Base-by-base conservation (phyloP, 2,888 invertebrate genomes). In the Linhomoeus sp. region DNA sequence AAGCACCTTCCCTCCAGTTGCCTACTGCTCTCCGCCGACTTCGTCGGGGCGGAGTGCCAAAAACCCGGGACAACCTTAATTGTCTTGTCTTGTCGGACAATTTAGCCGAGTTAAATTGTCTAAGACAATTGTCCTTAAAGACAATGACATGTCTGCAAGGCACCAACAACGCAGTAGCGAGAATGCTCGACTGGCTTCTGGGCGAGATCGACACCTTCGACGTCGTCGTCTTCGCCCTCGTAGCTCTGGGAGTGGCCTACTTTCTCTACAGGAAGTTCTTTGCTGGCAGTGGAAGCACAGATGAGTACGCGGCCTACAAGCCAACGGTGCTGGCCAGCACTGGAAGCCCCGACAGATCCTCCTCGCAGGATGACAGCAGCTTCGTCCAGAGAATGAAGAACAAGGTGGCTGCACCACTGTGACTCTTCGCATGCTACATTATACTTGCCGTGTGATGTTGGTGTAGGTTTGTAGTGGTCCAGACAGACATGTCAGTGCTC, bases 161-260 rank as follows among this genome's bases (percentile, higher is more conserved):
- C n/a, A n/a, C n/a, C n/a, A n/a, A n/a, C n/a, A n/a, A n/a, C n/a
- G n/a, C n/a, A n/a, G n/a, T n/a, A n/a, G n/a, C n/a, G 29, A 29
- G 12, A 12, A 29, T 29, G 29, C 12, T 29, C 5, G 29, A 29
- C 7, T 33, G 26, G 33, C 20, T 43, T 2, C 17, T 25, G 9
- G 43, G 22, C 33, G 43, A 43, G n/a, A 17, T 44, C 15, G 44
- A 37, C 14, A 37, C 44, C 17, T 25, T 37, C 14, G 44, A 44
- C 25, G n/a, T 33, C 3, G 36, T 37, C 20, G 33, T 44, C 23
- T 37, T 44, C n/a, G 25, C 2, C 20, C 22, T 19, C 19, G 14
- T 44, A 12, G 17, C 7, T 25, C 19, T 44, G 2, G 44, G 36
- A 9, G 44, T 9, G 7, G n/a, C 37, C 14, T 44, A 44, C n/a